A percentile compares a stretch with the other conserved stretches of the same genome.
Evolutionary conservation across 2,888 invertebrate genomes (phyloP).

Genomic region (Apotomis capreana): DNA sequence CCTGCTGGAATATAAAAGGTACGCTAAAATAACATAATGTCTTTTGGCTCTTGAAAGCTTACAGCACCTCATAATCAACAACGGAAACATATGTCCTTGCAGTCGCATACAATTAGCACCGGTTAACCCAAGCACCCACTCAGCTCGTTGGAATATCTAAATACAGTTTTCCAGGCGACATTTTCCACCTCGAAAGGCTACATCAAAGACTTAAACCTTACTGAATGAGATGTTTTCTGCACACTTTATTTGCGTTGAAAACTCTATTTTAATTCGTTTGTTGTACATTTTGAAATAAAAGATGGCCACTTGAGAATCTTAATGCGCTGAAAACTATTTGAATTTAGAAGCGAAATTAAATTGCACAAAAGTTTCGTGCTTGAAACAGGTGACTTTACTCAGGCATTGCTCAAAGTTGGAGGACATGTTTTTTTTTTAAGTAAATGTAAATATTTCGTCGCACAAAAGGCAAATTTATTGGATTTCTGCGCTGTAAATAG

Average conservation of each 20-base stretch:
- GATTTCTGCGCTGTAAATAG: too few relatives aligned
- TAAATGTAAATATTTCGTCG: too few relatives aligned
- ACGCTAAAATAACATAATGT: too few relatives aligned
- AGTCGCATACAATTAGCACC: slow-evolving; percentile 13
- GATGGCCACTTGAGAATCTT: background rate
- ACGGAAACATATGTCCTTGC: background rate
- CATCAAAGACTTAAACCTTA: background rate
- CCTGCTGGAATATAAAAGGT: too few relatives aligned
- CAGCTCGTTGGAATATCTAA: slow-evolving; percentile 3
- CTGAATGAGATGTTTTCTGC: slow-evolving; percentile 5
- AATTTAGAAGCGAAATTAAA: slow-evolving; percentile 1
- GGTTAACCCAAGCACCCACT: background rate
- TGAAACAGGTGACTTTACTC: background rate
- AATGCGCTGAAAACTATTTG: background rate
- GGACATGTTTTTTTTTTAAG: too few relatives aligned
- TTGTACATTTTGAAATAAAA: slow-evolving; percentile 11
- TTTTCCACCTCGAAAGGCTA: slow-evolving; percentile 20
- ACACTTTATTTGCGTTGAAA: slow-evolving; percentile 12
- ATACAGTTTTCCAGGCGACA: slow-evolving; percentile 22
- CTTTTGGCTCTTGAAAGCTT: too few relatives aligned
- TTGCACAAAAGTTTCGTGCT: background rate
- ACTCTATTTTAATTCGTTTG: slow-evolving; percentile 19
- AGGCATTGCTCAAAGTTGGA: background rate
- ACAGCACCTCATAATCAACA: background rate
- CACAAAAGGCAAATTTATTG: too few relatives aligned